Base-by-base conservation (phyloP, 1,140 invertebrate species). In the Drosophila obscura region DNA sequence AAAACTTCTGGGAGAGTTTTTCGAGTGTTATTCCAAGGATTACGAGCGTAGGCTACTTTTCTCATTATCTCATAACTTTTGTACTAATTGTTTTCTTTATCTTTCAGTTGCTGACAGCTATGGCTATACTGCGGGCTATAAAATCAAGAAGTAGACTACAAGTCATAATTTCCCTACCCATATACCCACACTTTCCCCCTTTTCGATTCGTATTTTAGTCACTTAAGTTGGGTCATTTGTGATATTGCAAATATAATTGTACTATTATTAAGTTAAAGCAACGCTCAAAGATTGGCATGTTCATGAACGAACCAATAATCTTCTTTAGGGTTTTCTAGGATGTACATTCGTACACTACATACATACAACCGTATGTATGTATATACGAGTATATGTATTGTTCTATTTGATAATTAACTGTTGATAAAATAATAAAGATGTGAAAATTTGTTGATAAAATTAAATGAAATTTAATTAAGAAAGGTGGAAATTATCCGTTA, bases 21-120 rank as follows among this genome's bases (percentile, higher is more conserved):
- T 95, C 39, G 91, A 91, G 46, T 88, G 83, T 53, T 95, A 94
- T 63, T 91, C 94, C 58, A 89, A 93, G 8, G 91, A 93, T 28
- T 94, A 94, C 65, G 79, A 93, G 90, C 80, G 94, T 95, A 93
- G 89, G 82, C 78, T 41, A 28, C 16, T 24, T 31, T 1, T n/a
- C 2, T 0, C 0, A 4, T 43, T 2, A 0, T 0, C 31, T 15
- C 1, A 16, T 9, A 56, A 41, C 1, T 64, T 16, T 0, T 19
- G 2, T 9, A 24, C 5, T 56, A 26, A 45, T 24, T 44, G 11
- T 19, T 11, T 41, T 26, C 16, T 11, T 35, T 11, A 35, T 3
- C 31, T 64, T 28, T 3, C 55, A 92, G 91, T 79, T 58, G 91
- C 91, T 39, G 90, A 91, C 57, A 84, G 63, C 49, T 92, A 91